Base-by-base conservation (phyloP, 2,888 invertebrate species). In the Andrena haemorrhoa region DNA sequence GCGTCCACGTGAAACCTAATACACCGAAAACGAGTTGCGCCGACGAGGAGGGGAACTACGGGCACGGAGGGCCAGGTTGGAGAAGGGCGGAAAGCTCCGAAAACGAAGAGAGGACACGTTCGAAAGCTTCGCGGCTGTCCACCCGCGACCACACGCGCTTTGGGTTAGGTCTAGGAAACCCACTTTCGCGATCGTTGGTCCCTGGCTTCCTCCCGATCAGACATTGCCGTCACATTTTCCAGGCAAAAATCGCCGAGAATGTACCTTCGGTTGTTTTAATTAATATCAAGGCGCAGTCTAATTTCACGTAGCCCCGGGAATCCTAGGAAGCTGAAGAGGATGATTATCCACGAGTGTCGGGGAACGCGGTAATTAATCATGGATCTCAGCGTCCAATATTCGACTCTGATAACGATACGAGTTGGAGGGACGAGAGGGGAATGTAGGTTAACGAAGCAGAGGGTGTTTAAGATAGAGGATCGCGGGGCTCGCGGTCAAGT, bases 1-100 rank as follows among this genome's bases (percentile, higher is more conserved):
- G 79, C 85, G 83, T 88, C 86, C 82, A 85, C 87, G 89, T 89
- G 91, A 90, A 91, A 91, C 88, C 85, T 83, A 91, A 91, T 91
- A 90, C 85, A 84, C 82, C 83, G 84, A 88, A 89, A 86, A 85
- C 89, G 79, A 82, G 76, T 83, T 69, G 80, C 69, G 66, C 56
- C 49, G 68, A 31, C 51, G 56, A 29, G 76, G 35, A 56, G 49
- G 33, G 53, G 60, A 10, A 10, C 31, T 33, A 60, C 3, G 56
- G 51, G 41, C 23, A 73, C 26, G 26, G 23, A 63, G 66, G 72
- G 29, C 56, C 66, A 35, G 64, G 26, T 64, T 29, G 70, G 53
- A 64, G 72, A 33, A 47, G 58, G 33, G 64, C 61, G 73, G 49
- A 33, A 58, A 71, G 64, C 51, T 20, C 33, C 64, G 70, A 79